Conservation (phyloP, 2,888 invertebrate genomes). For the Herminia tarsipennalis region DNA sequence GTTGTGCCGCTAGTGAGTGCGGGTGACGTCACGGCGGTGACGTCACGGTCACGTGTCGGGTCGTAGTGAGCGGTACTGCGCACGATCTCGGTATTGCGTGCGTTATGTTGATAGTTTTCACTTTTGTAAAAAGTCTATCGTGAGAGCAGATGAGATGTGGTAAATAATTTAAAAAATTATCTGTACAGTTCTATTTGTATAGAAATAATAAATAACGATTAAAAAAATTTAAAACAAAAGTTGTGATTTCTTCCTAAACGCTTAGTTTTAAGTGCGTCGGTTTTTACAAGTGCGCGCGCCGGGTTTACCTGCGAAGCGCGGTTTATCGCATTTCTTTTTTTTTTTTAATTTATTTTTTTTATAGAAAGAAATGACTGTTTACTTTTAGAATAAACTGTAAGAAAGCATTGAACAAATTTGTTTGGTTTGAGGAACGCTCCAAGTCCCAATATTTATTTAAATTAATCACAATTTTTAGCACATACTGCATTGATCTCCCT, state of each 20-base stretch:
- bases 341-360: conserved; percentile 73
- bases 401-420: conserved; percentile 72
- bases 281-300: conserved; percentile 51
- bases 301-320: conserved; percentile 52
- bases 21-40: not conserved
- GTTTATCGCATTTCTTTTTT: conserved; percentile 71
- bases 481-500: no score
- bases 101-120: conserved; percentile 85
- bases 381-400: conserved; percentile 83
- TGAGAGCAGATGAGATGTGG: conserved; percentile 82
- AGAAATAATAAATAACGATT: conserved; percentile 86
- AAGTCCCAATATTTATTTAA: conserved; percentile 44
- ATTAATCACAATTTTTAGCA: no score
- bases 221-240: conserved; percentile 80
- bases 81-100: conserved; percentile 79
- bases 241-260: conserved; percentile 81
- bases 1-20: conserved; percentile 19
- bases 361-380: conserved; percentile 79
- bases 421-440: conserved; percentile 67
- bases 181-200: conserved; percentile 87
- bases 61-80: conserved; percentile 47
- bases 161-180: conserved; percentile 85
- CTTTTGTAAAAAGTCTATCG: conserved; percentile 87
- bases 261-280: conserved; percentile 68
- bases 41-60: conserved; percentile 1